Evolutionary conservation across 2,113 vertebrate genomes (phyloP), one percentile per base, ranked within the genome.

Genomic region (Barnardius zonarius): DNA sequence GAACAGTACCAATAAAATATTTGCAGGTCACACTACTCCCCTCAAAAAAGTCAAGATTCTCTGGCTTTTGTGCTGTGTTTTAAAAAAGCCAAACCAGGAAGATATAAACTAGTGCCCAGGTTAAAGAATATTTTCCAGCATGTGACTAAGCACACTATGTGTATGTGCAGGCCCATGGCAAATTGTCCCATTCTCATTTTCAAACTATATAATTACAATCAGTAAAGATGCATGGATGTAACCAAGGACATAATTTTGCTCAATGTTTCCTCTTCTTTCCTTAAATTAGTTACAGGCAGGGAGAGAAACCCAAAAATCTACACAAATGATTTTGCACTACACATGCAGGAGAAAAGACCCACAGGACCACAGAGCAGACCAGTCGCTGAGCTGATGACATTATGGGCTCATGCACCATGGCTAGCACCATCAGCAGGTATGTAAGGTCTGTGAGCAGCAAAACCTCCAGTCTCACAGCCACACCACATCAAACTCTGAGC

Each of bases 1-100:
- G 79, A 96, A 96, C 35, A 57, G 82, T 95, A 89, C 73, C 92
- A 90, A 94, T 88, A 95, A 97, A 96, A 96, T 95, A 97, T 97
- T 97, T 97, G 95, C 91, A 92, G 96, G 83, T 90, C 73, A 67
- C 43, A 79, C 44, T 77, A 19, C 24, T 89, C 84, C 41, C 64
- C 91, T 90, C 59, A 68, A 80, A 92, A 96, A 79, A 67, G 73
- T 72, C 76, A 85, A 46, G 93, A 63, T 93, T 93, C 94, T 78
- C 89, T 81, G 79, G 17, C 8, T 91, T 96, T 57, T 46, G 30
- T 33, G 43, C 31, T 69, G 24, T 23, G 55, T 73, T 87, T 94
- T 95, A 74, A 67, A 70, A 87, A 93, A 73, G 84, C 31, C 86
- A 86, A 91, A 76, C 46, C 9, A 11, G 72, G 77, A 88, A 69